These are phyloP conservation scores for Zalophus californianus DNA, from an alignment of 2,797 vertebrate species.

Conservation along the genomic window DNA sequence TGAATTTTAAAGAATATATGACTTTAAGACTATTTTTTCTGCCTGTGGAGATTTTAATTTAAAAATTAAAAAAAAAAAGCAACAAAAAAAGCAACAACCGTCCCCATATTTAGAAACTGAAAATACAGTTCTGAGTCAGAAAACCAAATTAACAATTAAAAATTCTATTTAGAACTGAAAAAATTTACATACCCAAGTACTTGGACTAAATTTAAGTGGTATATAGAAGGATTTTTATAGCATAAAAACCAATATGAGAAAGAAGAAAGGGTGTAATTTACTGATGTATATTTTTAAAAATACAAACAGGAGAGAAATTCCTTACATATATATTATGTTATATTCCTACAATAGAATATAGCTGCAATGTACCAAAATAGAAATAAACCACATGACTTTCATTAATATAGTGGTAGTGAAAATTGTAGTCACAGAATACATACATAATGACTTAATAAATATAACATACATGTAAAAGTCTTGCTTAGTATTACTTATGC, in stretches of 20 bases:
- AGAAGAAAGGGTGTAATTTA: not conserved
- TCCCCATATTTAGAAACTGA: not conserved
- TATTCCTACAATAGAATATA: not conserved
- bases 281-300: not conserved
- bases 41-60: not conserved
- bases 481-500: not conserved
- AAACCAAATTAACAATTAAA: not conserved
- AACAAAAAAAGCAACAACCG: not conserved
- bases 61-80: not conserved
- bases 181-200: not conserved
- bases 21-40: not conserved
- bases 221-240: not conserved
- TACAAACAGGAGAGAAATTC: not conserved
- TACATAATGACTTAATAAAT: not conserved
- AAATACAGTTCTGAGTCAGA: not conserved
- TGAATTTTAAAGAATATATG: not conserved
- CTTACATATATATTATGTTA: not conserved
- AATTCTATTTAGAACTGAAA: not conserved
- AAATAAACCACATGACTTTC: not conserved
- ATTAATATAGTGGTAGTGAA: not conserved
- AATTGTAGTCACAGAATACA: not conserved
- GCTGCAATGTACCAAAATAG: not conserved
- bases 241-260: not conserved
- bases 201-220: not conserved
- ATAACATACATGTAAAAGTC: not conserved